These are phyloP conservation scores for Camarhynchus parvulus DNA, from an alignment of 2,113 vertebrate species.

Conservation along the genomic window DNA sequence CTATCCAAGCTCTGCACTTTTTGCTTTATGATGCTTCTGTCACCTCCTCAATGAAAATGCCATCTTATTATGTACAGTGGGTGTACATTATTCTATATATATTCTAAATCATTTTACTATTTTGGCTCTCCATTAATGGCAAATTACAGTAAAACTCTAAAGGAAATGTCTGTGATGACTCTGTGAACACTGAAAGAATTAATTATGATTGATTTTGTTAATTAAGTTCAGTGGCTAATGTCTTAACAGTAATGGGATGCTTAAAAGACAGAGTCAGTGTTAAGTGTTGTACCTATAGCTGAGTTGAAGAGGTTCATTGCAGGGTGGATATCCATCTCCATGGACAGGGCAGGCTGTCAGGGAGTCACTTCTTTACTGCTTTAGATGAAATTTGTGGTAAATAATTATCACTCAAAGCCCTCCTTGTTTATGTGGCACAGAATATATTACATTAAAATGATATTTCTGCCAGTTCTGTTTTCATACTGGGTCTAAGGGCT, in stretches of 20 bases:
- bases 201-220: constrained; percentile 80
- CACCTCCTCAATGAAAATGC: constrained; percentile 42
- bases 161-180: constrained; percentile 65
- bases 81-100: constrained; percentile 63
- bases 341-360: background rate
- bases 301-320: background rate
- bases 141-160: constrained; percentile 68
- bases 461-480: background rate
- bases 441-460: background rate
- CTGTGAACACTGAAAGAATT: constrained; percentile 62
- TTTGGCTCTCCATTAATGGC: constrained; percentile 74
- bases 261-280: constrained; percentile 64
- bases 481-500: background rate
- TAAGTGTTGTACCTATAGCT: constrained; percentile 52
- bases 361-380: background rate
- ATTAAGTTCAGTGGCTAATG: constrained; percentile 74
- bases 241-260: constrained; percentile 67
- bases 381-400: background rate
- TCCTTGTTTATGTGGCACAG: background rate
- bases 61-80: constrained; percentile 54
- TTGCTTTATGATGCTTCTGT: constrained; percentile 57
- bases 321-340: background rate
- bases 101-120: constrained; percentile 67
- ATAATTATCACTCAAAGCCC: background rate
- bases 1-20: background rate